Conservation (phyloP, 2,888 invertebrate genomes). For the Camptogramma bilineatum region DNA sequence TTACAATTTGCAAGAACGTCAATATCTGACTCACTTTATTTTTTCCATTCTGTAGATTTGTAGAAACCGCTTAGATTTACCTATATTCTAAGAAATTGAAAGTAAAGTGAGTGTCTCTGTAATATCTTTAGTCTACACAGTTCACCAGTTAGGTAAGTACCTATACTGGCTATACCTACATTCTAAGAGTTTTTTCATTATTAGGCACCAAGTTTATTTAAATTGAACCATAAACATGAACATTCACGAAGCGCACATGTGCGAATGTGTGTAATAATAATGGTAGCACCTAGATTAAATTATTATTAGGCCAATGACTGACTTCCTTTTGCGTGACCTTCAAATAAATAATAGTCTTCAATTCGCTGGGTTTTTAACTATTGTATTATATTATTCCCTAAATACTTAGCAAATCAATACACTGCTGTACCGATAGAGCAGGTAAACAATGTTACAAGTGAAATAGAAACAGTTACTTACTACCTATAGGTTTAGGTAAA, state of each 20-base stretch:
- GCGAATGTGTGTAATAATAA: background rate
- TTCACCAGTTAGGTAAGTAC: no score
- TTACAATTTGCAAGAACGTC: background rate
- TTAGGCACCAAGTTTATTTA: no score
- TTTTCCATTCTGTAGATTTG: background rate
- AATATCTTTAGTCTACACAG: no score
- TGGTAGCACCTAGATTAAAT: constrained; percentile 2
- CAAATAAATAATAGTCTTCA: constrained; percentile 39
- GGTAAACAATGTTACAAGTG: no score
- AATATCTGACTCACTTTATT: background rate
- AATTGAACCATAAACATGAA: no score
- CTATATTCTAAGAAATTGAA: background rate
- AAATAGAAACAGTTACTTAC: no score
- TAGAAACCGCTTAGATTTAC: background rate
- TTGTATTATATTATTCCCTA: background rate
- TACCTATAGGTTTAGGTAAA: no score
- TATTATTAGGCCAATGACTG: constrained; percentile 1
- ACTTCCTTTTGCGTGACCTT: constrained; percentile 58
- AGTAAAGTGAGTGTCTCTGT: background rate
- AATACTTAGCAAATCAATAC: background rate
- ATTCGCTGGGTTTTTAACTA: constrained; percentile 18
- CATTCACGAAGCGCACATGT: background rate
- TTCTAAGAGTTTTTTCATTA: background rate
- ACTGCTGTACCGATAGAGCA: background rate
- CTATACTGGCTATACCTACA: no score